Evolutionary conservation across 2,113 vertebrate genomes (phyloP).

Genomic region (Dicaeum eximium): DNA sequence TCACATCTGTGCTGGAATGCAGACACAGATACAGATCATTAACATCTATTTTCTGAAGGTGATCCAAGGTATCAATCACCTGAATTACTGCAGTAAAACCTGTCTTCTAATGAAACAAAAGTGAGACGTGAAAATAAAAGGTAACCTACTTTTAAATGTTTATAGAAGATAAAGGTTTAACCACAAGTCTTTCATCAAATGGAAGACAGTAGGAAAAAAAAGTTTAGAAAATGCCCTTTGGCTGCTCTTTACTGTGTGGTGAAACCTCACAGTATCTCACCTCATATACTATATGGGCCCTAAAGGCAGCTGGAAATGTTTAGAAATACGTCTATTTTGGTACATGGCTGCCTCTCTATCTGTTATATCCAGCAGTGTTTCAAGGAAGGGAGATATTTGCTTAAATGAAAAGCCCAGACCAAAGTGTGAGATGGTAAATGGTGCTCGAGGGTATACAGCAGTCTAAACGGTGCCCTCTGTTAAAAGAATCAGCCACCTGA

Average conservation of each 20-base stretch:
- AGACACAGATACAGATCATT: constrained; percentile 49
- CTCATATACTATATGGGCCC: constrained; percentile 68
- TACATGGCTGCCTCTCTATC: constrained; percentile 37
- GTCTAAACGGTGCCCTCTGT: constrained; percentile 41
- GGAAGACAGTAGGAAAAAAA: constrained; percentile 70
- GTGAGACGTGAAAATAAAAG: constrained; percentile 75
- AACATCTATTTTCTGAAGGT: constrained; percentile 74
- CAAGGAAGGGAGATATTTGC: constrained; percentile 50
- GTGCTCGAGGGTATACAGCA: constrained; percentile 42
- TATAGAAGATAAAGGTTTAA: constrained; percentile 77
- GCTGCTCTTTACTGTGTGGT: constrained; percentile 70
- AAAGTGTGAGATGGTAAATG: constrained; percentile 45
- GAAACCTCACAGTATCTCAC: constrained; percentile 74
- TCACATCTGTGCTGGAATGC: constrained; percentile 41
- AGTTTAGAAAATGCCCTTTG: constrained; percentile 69
- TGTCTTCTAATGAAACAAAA: constrained; percentile 71
- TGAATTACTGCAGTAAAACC: constrained; percentile 67
- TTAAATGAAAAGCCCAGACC: constrained; percentile 59
- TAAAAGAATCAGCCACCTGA: constrained; percentile 48
- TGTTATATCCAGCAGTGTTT: constrained; percentile 34
- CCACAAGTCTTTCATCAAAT: constrained; percentile 79
- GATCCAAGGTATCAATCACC: constrained; percentile 71
- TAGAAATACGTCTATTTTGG: constrained; percentile 64
- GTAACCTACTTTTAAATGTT: constrained; percentile 75
- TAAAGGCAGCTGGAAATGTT: constrained; percentile 75